Percentiles rank a stretch among this genome's conserved stretches.
These are phyloP conservation scores for Apostichopus californicus DNA, from an alignment of 35 echinoderm and acorn worm genomes.

Conservation along the genomic window DNA sequence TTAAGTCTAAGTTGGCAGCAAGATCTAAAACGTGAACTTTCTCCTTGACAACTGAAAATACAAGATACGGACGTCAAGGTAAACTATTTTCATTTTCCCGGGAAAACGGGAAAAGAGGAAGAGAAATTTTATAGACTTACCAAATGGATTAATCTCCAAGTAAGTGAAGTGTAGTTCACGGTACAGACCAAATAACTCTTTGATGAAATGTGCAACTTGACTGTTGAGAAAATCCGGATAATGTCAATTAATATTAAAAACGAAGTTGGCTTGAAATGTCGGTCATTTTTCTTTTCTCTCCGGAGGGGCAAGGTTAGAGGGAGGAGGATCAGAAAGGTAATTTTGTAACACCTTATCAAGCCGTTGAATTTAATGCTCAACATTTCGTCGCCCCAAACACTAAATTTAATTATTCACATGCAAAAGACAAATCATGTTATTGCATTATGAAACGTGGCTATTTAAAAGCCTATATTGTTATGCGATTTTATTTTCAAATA, in stretches of 20 bases:
- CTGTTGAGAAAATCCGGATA: constrained; percentile 27
- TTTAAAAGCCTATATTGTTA: too few species aligned
- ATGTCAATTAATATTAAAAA: neutral
- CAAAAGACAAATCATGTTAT: too few species aligned
- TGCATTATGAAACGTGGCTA: too few species aligned
- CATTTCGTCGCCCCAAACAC: too few species aligned
- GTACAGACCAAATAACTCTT: constrained; percentile 52
- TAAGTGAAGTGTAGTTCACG: constrained; percentile 70
- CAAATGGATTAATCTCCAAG: constrained; percentile 76
- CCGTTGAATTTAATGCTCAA: too few species aligned
- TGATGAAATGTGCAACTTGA: constrained; percentile 57
- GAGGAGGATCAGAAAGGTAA: neutral
- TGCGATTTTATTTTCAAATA: too few species aligned
- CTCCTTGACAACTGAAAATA: constrained; percentile 51
- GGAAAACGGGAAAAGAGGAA: neutral
- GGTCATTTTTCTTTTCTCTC: too few species aligned
- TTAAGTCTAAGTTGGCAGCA: constrained; percentile 67
- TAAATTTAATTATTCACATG: too few species aligned
- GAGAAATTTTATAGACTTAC: constrained; percentile 24
- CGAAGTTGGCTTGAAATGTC: too few species aligned
- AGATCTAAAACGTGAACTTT: constrained; percentile 65
- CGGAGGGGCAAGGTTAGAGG: too few species aligned
- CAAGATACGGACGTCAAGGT: neutral
- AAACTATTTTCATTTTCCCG: too few species aligned
- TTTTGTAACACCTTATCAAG: too few species aligned